phyloP scores from a whole-genome alignment of 2,797 vertebrate genomes.

The Chanos chanos region DNA sequence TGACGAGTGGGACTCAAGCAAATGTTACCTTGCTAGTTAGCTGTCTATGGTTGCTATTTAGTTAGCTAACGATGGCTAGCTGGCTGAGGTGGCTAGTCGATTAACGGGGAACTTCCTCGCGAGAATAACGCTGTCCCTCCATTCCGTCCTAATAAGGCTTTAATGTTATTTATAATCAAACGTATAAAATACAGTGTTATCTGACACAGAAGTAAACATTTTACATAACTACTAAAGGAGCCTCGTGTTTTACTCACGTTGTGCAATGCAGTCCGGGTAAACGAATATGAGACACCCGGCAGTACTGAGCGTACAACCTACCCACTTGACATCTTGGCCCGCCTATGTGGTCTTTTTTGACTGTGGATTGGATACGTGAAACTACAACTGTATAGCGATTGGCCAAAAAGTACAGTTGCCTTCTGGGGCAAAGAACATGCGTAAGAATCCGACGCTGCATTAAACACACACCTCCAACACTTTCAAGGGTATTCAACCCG shows the following conservation, averaged over 20 bases:
- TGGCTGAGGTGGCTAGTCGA: constrained; percentile 9
- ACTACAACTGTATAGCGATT: constrained; percentile 30
- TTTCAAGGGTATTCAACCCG: constrained; percentile 36
- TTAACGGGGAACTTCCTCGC: too few relatives aligned
- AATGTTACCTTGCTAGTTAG: constrained; percentile 7
- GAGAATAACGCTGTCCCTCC: too few relatives aligned
- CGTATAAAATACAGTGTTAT: too few relatives aligned
- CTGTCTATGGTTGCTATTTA: constrained; percentile 26
- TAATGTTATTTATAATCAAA: too few relatives aligned
- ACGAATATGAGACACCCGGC: constrained; percentile 44
- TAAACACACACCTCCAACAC: constrained; percentile 4
- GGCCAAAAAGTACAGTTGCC: constrained; percentile 26
- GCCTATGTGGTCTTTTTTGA: constrained; percentile 37
- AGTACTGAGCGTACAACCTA: constrained; percentile 50
- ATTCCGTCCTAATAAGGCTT: too few relatives aligned
- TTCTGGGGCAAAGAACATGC: constrained; percentile 1
- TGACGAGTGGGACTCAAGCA: too few relatives aligned
- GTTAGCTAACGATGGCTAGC: constrained; percentile 29
- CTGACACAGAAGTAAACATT: too few relatives aligned
- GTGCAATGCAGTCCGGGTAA: constrained; percentile 41
- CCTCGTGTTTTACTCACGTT: constrained; percentile 45
- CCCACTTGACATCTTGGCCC: constrained; percentile 47
- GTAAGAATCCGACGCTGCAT: constrained; percentile 3
- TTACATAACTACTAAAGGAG: not conserved
- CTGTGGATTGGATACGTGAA: constrained; percentile 49